A percentile compares a stretch with the other conserved stretches of the same genome.
Conservation (phyloP, 2,888 invertebrate genomes). For the Dione juno region DNA sequence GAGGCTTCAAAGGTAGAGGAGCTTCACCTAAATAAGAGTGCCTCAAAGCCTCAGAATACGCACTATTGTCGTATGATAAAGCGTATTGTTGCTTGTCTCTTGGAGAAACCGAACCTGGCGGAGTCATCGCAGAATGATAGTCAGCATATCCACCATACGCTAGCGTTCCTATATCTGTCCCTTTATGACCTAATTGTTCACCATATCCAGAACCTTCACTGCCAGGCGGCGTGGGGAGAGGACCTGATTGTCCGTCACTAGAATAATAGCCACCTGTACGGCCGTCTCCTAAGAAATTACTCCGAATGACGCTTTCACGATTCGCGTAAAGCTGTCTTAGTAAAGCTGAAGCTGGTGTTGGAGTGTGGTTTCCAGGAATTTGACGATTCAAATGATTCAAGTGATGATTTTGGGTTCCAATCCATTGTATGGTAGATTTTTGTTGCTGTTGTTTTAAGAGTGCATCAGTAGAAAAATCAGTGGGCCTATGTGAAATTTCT, state of each 20-base stretch:
- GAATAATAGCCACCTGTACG: constrained; percentile 78
- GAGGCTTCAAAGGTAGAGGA: constrained; percentile 92
- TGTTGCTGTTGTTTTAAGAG: constrained; percentile 91
- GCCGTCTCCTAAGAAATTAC: constrained; percentile 86
- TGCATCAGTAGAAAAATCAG: constrained; percentile 94
- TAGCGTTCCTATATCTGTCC: constrained; percentile 84
- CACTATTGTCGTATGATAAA: constrained; percentile 79
- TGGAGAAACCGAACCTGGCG: constrained; percentile 98
- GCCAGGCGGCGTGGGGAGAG: constrained; percentile 94
- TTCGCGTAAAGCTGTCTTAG: constrained; percentile 95
- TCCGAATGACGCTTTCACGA: constrained; percentile 96
- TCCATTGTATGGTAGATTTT: constrained; percentile 94
- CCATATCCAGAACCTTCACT: constrained; percentile 91
- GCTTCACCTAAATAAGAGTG: constrained; percentile 80
- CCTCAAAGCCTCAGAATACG: constrained; percentile 87
- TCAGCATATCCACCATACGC: constrained; percentile 86
- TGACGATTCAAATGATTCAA: constrained; percentile 85
- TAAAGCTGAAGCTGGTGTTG: constrained; percentile 94
- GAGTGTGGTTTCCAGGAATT: constrained; percentile 79
- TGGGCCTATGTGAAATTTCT: constrained; percentile 86
- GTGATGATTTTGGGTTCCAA: constrained; percentile 90
- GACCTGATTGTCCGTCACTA: constrained; percentile 87
- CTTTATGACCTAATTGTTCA: constrained; percentile 83
- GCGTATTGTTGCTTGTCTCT: constrained; percentile 90
- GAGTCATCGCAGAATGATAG: constrained; percentile 97